phyloP scores from a whole-genome alignment of 2,888 invertebrate genomes.

The Rhamnusium bicolor region DNA sequence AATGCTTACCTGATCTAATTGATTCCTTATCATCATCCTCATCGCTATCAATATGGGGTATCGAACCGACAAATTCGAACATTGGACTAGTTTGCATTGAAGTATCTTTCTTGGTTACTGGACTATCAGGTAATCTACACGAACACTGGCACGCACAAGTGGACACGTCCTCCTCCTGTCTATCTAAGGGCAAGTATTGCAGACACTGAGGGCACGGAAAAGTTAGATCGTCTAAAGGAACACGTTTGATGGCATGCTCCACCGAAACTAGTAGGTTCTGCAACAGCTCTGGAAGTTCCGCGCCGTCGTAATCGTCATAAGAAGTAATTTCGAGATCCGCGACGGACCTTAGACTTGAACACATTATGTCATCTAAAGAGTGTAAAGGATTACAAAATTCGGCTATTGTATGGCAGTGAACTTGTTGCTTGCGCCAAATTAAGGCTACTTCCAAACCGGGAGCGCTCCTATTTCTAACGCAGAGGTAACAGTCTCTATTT shows the following conservation, averaged over 20 bases:
- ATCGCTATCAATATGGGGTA: slow-evolving; percentile 83
- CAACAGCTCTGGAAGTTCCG: slow-evolving; percentile 77
- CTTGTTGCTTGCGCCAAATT: slow-evolving; percentile 65
- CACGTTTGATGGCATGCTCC: slow-evolving; percentile 80
- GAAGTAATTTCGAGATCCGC: slow-evolving; percentile 66
- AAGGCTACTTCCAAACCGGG: slow-evolving; percentile 63
- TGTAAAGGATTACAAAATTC: slow-evolving; percentile 62
- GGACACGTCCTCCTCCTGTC: slow-evolving; percentile 61
- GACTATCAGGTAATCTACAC: slow-evolving; percentile 62
- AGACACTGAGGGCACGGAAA: slow-evolving; percentile 75
- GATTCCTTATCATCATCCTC: slow-evolving; percentile 74
- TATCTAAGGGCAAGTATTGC: slow-evolving; percentile 69
- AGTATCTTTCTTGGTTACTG: slow-evolving; percentile 68
- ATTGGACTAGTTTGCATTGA: slow-evolving; percentile 74
- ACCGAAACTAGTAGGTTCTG: slow-evolving; percentile 80
- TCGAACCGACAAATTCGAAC: slow-evolving; percentile 79
- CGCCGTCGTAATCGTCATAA: slow-evolving; percentile 67
- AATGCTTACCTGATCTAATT: slow-evolving; percentile 66
- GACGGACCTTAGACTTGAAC: slow-evolving; percentile 64
- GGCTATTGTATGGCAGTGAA: slow-evolving; percentile 65
- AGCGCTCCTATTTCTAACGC: slow-evolving; percentile 68
- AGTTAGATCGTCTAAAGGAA: slow-evolving; percentile 77
- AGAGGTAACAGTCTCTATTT: slow-evolving; percentile 79
- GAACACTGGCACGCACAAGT: slow-evolving; percentile 69
- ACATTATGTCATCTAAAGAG: slow-evolving; percentile 66